phyloP scores from a whole-genome alignment of 2,113 vertebrate species.

The Andinoacara biseriatus region DNA sequence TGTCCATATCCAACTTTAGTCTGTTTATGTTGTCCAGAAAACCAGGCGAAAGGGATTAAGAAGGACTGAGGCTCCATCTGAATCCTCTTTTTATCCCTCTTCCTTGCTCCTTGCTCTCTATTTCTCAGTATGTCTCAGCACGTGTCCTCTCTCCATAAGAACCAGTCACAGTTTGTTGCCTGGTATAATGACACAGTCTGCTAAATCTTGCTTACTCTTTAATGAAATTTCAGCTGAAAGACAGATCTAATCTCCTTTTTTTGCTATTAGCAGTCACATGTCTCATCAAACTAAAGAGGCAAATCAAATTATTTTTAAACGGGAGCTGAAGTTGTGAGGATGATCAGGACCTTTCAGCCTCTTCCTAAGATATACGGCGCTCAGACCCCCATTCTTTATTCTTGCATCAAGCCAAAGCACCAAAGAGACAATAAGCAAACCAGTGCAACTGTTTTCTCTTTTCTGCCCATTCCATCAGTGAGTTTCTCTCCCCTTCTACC shows the following conservation, averaged over 20 bases:
- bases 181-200: constrained; percentile 28
- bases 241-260: constrained; percentile 25
- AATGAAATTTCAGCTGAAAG: constrained; percentile 30
- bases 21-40: constrained; percentile 62
- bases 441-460: background rate
- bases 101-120: constrained; percentile 2
- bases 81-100: constrained; percentile 48
- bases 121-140: constrained; percentile 2
- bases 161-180: constrained; percentile 36
- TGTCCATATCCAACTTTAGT: constrained; percentile 37
- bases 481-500: background rate
- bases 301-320: constrained; percentile 6
- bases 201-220: constrained; percentile 34
- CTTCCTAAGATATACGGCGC: background rate
- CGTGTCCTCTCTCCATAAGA: constrained; percentile 10
- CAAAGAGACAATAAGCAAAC: background rate
- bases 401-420: background rate
- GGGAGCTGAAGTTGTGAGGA: background rate
- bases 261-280: background rate
- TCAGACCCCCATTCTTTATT: background rate
- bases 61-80: constrained; percentile 47
- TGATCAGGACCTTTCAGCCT: background rate
- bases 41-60: constrained; percentile 56
- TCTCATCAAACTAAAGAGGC: background rate
- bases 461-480: background rate